Evolutionary conservation across 2,113 vertebrate genomes (phyloP), one percentile per base, ranked within the genome.

Genomic region (Anseranas semipalmata): DNA sequence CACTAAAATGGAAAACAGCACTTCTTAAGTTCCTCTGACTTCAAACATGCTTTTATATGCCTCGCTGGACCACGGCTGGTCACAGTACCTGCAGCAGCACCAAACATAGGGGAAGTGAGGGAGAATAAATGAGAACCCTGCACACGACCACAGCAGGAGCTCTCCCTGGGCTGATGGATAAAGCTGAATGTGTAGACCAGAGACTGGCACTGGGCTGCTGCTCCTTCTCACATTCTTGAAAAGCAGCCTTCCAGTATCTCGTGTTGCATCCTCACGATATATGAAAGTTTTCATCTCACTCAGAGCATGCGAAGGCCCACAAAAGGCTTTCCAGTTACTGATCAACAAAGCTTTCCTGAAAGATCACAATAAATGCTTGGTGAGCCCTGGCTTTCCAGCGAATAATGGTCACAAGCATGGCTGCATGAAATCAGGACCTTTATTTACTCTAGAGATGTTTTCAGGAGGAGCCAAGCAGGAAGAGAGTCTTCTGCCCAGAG

Each of bases 321-420:
- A 96, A 89, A 85, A 93, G 4, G 25, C 41, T 73, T 96, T 83
- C 53, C 71, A 83, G 62, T 70, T 73, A 93, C 39, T 78, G 70
- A 92, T 46, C 80, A 92, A 55, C 66, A 93, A 72, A 82, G n/a
- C 46, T 79, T 93, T 77, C 60, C 43, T 5, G 25, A 81, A 89
- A 92, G 70, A 87, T 72, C 53, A 65, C 77, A 80, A 90, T 25
- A 92, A 94, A 90, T 77, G 56, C 28, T 89, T 90, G 73, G 70
- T 32, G 46, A 85, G 52, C 52, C 53, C 60, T 52, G 58, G 81
- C 46, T 92, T 87, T 92, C 52, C 87, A 85, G 67, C 75, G 81
- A 95, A 53, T 72, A 89, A 89, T 9, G 35, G 56, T 87, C 79
- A 93, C 59, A 70, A 95, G 46, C 52, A 67, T 58, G 90, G 58